Evolutionary conservation across 2,888 invertebrate genomes (phyloP), one percentile per base, ranked within the genome.

Genomic region (Clepsis dumicolana): DNA sequence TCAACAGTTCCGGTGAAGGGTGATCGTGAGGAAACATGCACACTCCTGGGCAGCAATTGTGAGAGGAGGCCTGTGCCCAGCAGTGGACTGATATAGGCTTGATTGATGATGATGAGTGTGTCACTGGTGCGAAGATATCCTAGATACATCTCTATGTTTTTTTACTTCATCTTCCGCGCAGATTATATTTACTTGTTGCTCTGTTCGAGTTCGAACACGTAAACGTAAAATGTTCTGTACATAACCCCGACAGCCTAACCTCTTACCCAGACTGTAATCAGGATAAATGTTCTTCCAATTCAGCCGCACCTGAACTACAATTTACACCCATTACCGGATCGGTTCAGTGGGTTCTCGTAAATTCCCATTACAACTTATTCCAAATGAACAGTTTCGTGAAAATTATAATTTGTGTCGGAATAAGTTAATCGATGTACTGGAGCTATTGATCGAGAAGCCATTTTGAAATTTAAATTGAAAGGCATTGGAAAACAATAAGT

Each of bases 381-480:
- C 18, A 56, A 48, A 32, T 56, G 48, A 64, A 64, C 64, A 56
- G 56, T 64, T 44, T 35, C 35, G 25, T 48, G 57, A 35, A 29
- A 57, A 64, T 64, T 50, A 64, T 64, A 64, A 57, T 64, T 64
- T 7, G 56, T 18, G 56, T 64, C 29, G 35, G 7, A 57, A 56
- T 64, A 48, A 57, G 57, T 64, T 64, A 35, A 56, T 41, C 25
- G 64, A 41, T 24, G n/a, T 18, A 54, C 16, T 38, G 57, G 48
- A 56, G 48, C 57, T 48, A 38, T 63, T 35, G 32, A 32, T 25
- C 18, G 57, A 21, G 48, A 48, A 48, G 21, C 44, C 21, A 44
- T 35, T 35, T 59, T 27, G 8, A 65, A 60, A 59, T 65, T 25
- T n/a, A 65, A 44, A 50, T 57, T 38, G 57, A 44, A 56, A n/a